These are phyloP conservation scores for Dolichallabes microphthalmus DNA, from an alignment of 2,113 vertebrate species.

Conservation along the genomic window DNA sequence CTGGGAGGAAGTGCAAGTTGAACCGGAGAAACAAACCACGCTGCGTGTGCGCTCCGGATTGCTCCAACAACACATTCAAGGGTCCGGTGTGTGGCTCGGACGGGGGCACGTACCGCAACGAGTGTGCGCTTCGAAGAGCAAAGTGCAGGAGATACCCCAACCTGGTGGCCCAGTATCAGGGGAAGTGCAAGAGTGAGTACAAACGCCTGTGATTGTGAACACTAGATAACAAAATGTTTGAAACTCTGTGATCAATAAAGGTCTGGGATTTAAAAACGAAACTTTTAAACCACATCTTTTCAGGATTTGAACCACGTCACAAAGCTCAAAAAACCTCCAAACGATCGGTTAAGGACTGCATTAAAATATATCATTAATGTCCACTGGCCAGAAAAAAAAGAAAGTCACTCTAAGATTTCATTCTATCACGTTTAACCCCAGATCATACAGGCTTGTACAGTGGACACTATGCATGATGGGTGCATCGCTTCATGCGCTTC, in stretches of 20 bases:
- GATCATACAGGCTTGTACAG: no score
- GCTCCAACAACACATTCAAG: constrained; percentile 85
- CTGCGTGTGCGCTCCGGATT: constrained; percentile 87
- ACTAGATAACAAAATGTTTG: neutral
- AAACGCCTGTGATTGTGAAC: no score
- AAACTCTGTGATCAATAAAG: neutral
- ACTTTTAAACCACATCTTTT: neutral
- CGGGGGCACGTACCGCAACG: constrained; percentile 85
- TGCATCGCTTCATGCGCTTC: no score
- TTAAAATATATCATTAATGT: neutral
- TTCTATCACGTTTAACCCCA: no score
- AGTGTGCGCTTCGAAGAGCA: constrained; percentile 84
- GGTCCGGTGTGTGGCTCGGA: constrained; percentile 84
- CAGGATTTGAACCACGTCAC: neutral
- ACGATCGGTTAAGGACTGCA: neutral
- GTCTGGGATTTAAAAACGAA: neutral
- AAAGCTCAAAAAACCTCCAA: neutral
- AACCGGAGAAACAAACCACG: constrained; percentile 88
- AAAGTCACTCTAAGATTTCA: no score
- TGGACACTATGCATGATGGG: no score
- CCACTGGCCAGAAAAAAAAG: no score
- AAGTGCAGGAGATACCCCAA: constrained; percentile 84
- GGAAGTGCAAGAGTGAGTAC: constrained; percentile 87
- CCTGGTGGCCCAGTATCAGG: constrained; percentile 86
- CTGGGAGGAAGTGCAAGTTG: constrained; percentile 86